Base-by-base conservation (phyloP, 2,888 invertebrate genomes). In the Chelonus formosanus region DNA sequence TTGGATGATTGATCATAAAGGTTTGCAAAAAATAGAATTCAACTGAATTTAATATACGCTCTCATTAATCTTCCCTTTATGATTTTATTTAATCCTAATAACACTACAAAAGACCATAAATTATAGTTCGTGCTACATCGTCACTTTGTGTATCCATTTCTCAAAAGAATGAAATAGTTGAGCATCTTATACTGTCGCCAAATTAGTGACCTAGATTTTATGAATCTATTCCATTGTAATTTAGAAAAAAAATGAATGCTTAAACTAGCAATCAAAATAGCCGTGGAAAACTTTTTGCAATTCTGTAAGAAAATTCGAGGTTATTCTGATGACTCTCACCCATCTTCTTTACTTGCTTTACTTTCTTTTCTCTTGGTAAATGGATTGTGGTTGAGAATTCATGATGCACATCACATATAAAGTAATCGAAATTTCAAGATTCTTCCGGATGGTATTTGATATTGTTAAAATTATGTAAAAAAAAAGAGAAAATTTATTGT, bases 281-380 rank as follows among this genome's bases (percentile, higher is more conserved):
- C 20, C 20, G 20, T 20, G 20, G 20, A 62, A 52, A 44, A 8
- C n/a, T 44, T 44, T n/a, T 44, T 44, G 3, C 3, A 44, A 44
- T 44, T n/a, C 53, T 53, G 53, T 6, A 36, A 43, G 20, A 36
- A 36, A 55, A 55, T 35, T 55, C 55, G 55, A 55, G 55, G 40
- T 55, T 35, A 8, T 36, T 55, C 36, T 40, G 36, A 55, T 34
- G 55, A 55, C 55, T 55, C 55, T 40, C 55, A 20, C 8, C 32
- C 54, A 56, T 63, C 57, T 44, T 65, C 54, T 62, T 40, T 31
- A 63, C 34, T 59, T 55, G 48, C 65, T 66, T 66, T 68, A 68
- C 66, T 68, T 68, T 68, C 68, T 68, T 68, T 68, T 68, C 61
- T 53, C 63, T 57, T 50, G 35, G 40, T 31, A 43, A 59, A 45